Base-by-base conservation (phyloP, 2,113 vertebrate genomes). In the Trichomycterus rosablanca region DNA sequence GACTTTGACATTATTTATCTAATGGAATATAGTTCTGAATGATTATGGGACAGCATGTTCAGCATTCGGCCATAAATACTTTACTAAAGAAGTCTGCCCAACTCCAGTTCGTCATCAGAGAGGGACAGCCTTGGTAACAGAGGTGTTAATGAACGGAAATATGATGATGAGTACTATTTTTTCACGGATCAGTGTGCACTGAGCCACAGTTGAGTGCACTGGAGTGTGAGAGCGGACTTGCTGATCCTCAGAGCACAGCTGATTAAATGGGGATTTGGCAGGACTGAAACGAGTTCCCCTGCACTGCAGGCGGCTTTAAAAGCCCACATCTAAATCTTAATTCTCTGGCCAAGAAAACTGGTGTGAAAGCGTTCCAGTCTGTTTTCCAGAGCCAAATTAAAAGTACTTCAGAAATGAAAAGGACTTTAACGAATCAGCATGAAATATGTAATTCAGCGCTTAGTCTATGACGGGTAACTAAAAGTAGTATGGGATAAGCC, bases 261-360 rank as follows among this genome's bases (percentile, higher is more conserved):
- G 70, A 72, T 72, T 63, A 72, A 72, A 72, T 59, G 59, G 34
- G 58, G 59, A 66, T 66, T 69, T 61, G 40, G 30, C 43, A 43
- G 11, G 46, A 40, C 40, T 28, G 45, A 53, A 66, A 61, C 44
- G 22, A 42, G 56, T 63, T 22, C 50, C 46, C 23, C 6, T 61
- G 26, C 56, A 56, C 19, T 60, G 22, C 56, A 63, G 43, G 35
- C 26, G 10, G 11, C 12, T 28, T 58, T 19, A 59, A 24, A 18
- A 40, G 44, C 24, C 23, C 39, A 52, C 28, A 66, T 70, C 42
- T 43, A 46, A 54, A 32, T 46, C 30, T 51, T 55, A 18, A 19
- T 15, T 52, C 46, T 59, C 20, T 28, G 12, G 30, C 15, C 18
- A 50, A n/a, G 37, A 39, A 50, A 16, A 46, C 45, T 51, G 18